Conservation (phyloP, 2,888 invertebrate species). For the Nomada flava region DNA sequence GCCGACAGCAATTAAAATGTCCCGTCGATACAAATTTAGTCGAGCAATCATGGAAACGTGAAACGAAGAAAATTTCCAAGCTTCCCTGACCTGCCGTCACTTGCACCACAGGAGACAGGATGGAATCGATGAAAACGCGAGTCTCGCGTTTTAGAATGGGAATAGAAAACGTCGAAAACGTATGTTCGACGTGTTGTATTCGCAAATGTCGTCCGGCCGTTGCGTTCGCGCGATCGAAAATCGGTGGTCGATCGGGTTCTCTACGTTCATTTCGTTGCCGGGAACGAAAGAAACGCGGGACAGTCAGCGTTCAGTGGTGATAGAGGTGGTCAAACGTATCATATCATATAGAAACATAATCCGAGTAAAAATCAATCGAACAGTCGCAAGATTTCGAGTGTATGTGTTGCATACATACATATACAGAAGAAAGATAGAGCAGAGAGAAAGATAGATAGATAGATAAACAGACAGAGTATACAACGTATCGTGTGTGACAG, state of each 20-base stretch:
- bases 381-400: slow-evolving; percentile 45
- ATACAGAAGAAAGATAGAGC: slow-evolving; percentile 33
- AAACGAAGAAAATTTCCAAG: background rate
- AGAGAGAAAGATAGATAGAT: slow-evolving; percentile 33
- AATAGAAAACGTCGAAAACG: slow-evolving; percentile 6
- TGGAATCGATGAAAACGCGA: background rate
- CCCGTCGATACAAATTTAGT: background rate
- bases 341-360: slow-evolving; percentile 47
- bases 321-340: slow-evolving; percentile 25
- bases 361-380: slow-evolving; percentile 38
- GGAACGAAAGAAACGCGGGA: slow-evolving; percentile 65
- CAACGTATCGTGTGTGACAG: slow-evolving; percentile 31
- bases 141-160: background rate
- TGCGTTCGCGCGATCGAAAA: slow-evolving; percentile 45
- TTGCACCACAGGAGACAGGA: background rate
- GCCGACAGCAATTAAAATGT: too few relatives aligned
- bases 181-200: slow-evolving; percentile 16
- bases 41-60: background rate
- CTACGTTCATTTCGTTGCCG: slow-evolving; percentile 39
- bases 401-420: slow-evolving; percentile 48
- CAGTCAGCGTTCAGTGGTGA: slow-evolving; percentile 60
- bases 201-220: slow-evolving; percentile 52
- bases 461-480: slow-evolving; percentile 38
- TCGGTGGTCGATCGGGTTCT: slow-evolving; percentile 38
- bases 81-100: background rate